Base-by-base conservation (phyloP, 1,140 invertebrate species). In the Ptiloglossa arizonensis region DNA sequence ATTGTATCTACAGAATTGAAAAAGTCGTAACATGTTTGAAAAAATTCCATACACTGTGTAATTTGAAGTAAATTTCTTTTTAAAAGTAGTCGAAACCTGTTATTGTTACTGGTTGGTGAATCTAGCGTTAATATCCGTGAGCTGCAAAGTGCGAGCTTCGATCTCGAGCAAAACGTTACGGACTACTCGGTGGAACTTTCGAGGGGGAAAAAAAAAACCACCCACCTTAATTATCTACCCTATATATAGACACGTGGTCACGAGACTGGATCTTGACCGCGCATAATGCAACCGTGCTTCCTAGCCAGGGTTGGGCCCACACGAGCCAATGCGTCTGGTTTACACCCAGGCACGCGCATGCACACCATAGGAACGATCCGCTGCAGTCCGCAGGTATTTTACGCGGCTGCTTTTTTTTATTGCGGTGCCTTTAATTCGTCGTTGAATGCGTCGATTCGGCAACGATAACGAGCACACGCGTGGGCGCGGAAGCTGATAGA, bases 261-360 rank as follows among this genome's bases (percentile, higher is more conserved):
- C 11, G 17, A 44, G 50, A 75, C 46, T 46, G 64, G 52, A 38
- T 75, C 52, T 38, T 68, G 41, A 68, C 48, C 60, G n/a, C 50
- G 1, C 38, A 59, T 46, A 75, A 68, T 75, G 52, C 22, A 59
- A 68, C 22, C 63, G 29, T 68, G 35, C 63, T 75, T 75, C 64
- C 64, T 75, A 52, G 57, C 52, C 29, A 48, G 73, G 73, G 73
- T 68, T 68, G 52, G 73, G 73, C 54, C 29, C 41, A 27, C 29
- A 59, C 1, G 52, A 46, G 24, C 66, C 44, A 77, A 59, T 57
- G 67, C 67, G 44, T 56, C 46, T 60, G 67, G 44, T 71, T 72
- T 60, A 22, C 44, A 44, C n/a, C 46, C 46, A 46, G 59, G 59
- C 29, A 64, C 63, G 29, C 38, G 62, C 27, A 22, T 52, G n/a